Conservation (phyloP, 2,888 invertebrate genomes). For the Polyommatus iphigenia region DNA sequence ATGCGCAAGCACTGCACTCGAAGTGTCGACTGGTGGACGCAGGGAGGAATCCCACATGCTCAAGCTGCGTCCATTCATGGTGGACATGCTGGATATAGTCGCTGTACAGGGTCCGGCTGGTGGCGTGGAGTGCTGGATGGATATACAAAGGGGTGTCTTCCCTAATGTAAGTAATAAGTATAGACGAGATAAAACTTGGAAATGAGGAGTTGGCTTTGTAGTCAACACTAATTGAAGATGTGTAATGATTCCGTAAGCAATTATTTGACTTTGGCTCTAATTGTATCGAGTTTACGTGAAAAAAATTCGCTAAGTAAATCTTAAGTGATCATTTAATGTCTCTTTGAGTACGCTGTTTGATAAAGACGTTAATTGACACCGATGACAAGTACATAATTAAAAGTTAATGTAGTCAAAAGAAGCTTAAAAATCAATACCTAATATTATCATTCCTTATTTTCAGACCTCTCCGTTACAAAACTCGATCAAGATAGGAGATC, state of each 20-base stretch:
- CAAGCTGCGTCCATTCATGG: constrained; percentile 83
- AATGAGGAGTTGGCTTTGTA: neutral
- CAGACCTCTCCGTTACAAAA: constrained; percentile 82
- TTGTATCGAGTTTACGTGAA: neutral
- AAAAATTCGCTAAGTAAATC: neutral
- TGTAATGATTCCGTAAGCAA: no score
- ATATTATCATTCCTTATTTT: constrained; percentile 37
- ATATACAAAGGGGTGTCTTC: constrained; percentile 85
- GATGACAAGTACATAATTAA: no score
- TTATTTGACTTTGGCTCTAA: neutral
- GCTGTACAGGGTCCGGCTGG: constrained; percentile 83
- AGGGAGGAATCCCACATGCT: constrained; percentile 59
- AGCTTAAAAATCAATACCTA: neutral
- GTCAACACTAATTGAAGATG: no score
- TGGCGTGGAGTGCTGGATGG: constrained; percentile 88
- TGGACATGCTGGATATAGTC: constrained; percentile 85
- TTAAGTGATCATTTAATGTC: neutral
- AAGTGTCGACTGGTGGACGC: constrained; percentile 58
- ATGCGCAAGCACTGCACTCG: constrained; percentile 64
- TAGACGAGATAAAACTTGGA: neutral
- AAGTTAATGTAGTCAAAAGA: neutral
- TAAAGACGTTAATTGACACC: no score
- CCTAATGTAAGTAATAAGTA: constrained; percentile 83
- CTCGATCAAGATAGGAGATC: constrained; percentile 85
- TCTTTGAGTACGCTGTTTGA: no score